Evolutionary conservation across 2,888 invertebrate species (phyloP).

Genomic region (Drosophila flavopinicola): DNA sequence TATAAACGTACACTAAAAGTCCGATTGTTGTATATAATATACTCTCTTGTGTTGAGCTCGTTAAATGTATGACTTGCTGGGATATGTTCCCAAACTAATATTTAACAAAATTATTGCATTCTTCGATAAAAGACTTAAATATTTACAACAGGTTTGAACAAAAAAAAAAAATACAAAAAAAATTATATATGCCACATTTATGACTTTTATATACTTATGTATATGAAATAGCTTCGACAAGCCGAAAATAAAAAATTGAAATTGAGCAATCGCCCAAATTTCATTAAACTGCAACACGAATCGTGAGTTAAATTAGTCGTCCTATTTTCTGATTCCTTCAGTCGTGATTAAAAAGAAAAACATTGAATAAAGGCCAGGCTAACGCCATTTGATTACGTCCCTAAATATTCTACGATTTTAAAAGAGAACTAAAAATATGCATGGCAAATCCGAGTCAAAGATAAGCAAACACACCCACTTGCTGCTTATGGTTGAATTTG

Average conservation of each 20-base stretch:
- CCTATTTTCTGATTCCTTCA: constrained; percentile 19
- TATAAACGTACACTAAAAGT: constrained; percentile 40
- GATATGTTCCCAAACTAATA: constrained; percentile 7
- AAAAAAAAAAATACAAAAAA: no score
- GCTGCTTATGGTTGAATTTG: constrained; percentile 46
- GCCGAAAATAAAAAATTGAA: constrained; percentile 18
- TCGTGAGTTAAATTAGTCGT: constrained; percentile 23
- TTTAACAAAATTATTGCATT: constrained; percentile 20
- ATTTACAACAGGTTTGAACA: constrained; percentile 39
- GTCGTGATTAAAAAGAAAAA: constrained; percentile 22
- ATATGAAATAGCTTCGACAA: constrained; percentile 19
- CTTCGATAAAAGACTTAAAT: constrained; percentile 24
- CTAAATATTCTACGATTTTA: constrained; percentile 37
- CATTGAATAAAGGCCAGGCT: constrained; percentile 16
- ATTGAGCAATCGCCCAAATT: constrained; percentile 10
- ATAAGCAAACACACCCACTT: constrained; percentile 57
- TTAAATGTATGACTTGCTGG: constrained; percentile 32
- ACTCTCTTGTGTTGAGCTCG: constrained; percentile 4
- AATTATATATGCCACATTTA: not conserved
- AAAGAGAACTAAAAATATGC: constrained; percentile 12
- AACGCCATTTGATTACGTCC: constrained; percentile 39
- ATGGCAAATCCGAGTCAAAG: constrained; percentile 54
- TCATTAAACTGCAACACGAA: constrained; percentile 8
- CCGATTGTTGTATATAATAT: constrained; percentile 24
- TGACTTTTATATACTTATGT: constrained; percentile 23